Evolutionary conservation across 2,113 vertebrate species (phyloP).

Genomic region (Chloebia gouldiae): DNA sequence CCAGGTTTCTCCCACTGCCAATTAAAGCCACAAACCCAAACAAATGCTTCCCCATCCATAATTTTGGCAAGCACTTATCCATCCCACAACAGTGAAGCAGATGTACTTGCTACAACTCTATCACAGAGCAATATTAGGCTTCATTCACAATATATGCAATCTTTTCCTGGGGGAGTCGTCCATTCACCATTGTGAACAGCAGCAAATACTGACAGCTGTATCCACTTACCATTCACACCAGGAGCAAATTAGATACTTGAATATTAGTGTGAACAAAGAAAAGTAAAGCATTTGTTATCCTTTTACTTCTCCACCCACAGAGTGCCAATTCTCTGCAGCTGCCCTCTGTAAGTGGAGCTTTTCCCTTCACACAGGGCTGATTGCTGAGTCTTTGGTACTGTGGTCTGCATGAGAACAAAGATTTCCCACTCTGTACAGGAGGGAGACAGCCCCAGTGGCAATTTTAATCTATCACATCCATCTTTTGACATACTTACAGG

Average conservation of each 20-base stretch:
- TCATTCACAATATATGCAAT: background rate
- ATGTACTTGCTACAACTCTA: constrained; percentile 14
- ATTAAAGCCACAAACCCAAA: constrained; percentile 36
- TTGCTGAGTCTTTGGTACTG: background rate
- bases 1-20: constrained; percentile 12
- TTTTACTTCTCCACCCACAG: background rate
- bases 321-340: constrained; percentile 36
- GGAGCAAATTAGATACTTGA: constrained; percentile 29
- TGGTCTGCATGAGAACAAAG: background rate
- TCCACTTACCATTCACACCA: constrained; percentile 37
- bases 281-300: background rate
- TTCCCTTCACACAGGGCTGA: background rate
- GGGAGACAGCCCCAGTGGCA: background rate
- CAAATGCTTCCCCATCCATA: background rate
- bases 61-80: background rate
- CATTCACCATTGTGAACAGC: background rate
- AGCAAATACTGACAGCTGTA: constrained; percentile 36
- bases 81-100: background rate
- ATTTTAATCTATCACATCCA: background rate
- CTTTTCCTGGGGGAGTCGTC: background rate
- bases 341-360: background rate
- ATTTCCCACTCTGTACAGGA: background rate
- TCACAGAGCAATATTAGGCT: background rate
- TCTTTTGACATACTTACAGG: constrained; percentile 74
- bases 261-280: constrained; percentile 13